Evolutionary conservation across 2,113 vertebrate species (phyloP).

Genomic region (Caranx melampygus): DNA sequence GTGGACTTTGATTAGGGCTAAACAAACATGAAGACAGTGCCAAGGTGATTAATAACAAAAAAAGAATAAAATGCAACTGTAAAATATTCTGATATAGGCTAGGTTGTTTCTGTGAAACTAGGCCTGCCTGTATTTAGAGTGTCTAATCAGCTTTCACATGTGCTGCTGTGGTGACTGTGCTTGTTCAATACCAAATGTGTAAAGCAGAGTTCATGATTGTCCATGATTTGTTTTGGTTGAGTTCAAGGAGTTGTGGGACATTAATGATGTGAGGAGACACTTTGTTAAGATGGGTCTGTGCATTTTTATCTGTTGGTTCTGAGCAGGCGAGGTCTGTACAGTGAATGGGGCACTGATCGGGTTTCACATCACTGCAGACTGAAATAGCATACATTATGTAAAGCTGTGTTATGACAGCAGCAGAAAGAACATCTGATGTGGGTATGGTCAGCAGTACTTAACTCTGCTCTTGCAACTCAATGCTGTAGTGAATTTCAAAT

Average conservation of each 20-base stretch:
- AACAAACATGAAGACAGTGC: too few relatives aligned
- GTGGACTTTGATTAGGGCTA: too few relatives aligned
- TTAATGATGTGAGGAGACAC: conserved; percentile 33
- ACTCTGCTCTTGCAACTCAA: conserved; percentile 24
- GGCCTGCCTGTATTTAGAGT: too few relatives aligned
- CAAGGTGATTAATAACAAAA: not conserved
- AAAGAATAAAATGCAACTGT: not conserved
- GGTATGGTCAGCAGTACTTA: not conserved
- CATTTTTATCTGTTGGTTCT: conserved; percentile 59
- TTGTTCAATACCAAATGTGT: too few relatives aligned
- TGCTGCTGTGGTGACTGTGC: too few relatives aligned
- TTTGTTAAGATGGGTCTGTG: conserved; percentile 54
- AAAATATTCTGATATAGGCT: not conserved
- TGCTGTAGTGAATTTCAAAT: conserved; percentile 29
- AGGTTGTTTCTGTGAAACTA: not conserved
- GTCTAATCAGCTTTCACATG: too few relatives aligned
- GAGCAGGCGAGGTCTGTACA: conserved; percentile 71
- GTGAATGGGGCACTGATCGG: conserved; percentile 68
- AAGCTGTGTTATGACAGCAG: conserved; percentile 70
- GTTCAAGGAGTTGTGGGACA: not conserved
- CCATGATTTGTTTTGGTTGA: too few relatives aligned
- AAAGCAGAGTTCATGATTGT: too few relatives aligned
- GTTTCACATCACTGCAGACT: conserved; percentile 67
- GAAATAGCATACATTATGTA: conserved; percentile 77
- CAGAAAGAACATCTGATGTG: conserved; percentile 39